Evolutionary conservation across 2,888 invertebrate species (phyloP).

Genomic region (Ennomos fuscantarius): DNA sequence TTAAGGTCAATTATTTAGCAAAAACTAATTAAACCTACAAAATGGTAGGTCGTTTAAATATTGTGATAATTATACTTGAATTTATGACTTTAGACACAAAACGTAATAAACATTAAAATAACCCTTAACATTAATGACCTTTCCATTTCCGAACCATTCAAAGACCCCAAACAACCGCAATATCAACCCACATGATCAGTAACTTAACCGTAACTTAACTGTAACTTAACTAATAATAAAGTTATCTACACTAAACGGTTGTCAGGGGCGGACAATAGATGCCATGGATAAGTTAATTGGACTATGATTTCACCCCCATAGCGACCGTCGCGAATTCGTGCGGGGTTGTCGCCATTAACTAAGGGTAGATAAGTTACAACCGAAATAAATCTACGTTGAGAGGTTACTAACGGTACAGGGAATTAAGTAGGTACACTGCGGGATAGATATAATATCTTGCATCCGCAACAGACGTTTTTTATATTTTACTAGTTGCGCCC

Average conservation of each 20-base stretch:
- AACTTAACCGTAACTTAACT: slow-evolving; percentile 16
- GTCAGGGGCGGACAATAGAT: slow-evolving; percentile 19
- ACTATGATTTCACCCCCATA: slow-evolving; percentile 15
- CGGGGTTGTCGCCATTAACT: slow-evolving; percentile 7
- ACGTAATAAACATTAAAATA: slow-evolving; percentile 1
- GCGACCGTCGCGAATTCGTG: not conserved
- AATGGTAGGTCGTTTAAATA: too few species aligned
- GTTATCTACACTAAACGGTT: slow-evolving; percentile 20
- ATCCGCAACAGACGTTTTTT: too few species aligned
- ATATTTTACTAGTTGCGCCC: too few species aligned
- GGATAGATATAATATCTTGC: too few species aligned
- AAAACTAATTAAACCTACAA: too few species aligned
- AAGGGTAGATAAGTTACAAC: not conserved
- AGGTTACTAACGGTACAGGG: too few species aligned
- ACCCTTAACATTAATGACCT: slow-evolving; percentile 14
- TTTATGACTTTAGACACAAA: too few species aligned
- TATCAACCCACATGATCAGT: slow-evolving; percentile 35
- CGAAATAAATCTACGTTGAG: too few species aligned
- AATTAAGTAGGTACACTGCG: too few species aligned
- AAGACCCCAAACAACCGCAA: slow-evolving; percentile 15
- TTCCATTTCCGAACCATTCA: slow-evolving; percentile 15
- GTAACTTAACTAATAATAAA: slow-evolving; percentile 21
- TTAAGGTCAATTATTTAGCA: too few species aligned
- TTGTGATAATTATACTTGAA: too few species aligned
- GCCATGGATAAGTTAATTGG: slow-evolving; percentile 13